Evolutionary conservation across 2,888 invertebrate species (phyloP).

Genomic region (Epicampocera succincta): DNA sequence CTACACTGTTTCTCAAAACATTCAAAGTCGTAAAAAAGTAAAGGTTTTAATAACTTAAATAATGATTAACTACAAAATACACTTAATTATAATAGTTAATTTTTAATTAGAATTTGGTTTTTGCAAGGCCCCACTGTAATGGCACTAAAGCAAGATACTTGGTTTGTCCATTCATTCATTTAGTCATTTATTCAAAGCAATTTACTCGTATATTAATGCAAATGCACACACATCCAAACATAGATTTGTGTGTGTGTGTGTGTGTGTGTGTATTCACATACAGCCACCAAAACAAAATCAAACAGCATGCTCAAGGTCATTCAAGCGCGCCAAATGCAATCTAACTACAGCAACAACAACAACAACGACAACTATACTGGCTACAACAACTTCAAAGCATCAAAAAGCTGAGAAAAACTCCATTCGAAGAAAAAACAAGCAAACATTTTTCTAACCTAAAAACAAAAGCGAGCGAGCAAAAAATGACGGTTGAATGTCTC

Average conservation of each 20-base stretch:
- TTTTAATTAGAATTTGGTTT: too few species aligned
- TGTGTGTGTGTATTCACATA: not conserved
- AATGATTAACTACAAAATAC: too few species aligned
- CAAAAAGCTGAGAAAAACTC: conserved; percentile 26
- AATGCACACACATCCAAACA: not conserved
- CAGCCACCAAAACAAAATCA: conserved; percentile 46
- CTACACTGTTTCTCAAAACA: too few species aligned
- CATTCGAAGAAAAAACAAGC: conserved; percentile 22
- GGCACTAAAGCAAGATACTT: not conserved
- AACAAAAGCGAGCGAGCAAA: conserved; percentile 15
- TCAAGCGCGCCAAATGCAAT: conserved; percentile 71
- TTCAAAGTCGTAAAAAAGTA: too few species aligned
- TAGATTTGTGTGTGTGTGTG: not conserved
- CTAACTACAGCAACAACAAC: conserved; percentile 45
- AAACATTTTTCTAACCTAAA: not conserved
- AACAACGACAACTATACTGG: conserved; percentile 26
- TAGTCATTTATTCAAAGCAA: conserved; percentile 8
- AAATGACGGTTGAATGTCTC: conserved; percentile 9
- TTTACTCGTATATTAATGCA: too few species aligned
- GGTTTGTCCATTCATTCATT: conserved; percentile 15
- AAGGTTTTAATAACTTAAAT: too few species aligned
- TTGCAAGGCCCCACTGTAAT: not conserved
- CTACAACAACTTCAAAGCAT: conserved; percentile 28
- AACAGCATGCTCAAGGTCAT: conserved; percentile 72
- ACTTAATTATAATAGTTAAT: too few species aligned